A percentile compares a stretch with the other conserved stretches of the same genome.
Evolutionary conservation across 2,113 vertebrate species (phyloP).

Genomic region (Hoplias malabaricus): DNA sequence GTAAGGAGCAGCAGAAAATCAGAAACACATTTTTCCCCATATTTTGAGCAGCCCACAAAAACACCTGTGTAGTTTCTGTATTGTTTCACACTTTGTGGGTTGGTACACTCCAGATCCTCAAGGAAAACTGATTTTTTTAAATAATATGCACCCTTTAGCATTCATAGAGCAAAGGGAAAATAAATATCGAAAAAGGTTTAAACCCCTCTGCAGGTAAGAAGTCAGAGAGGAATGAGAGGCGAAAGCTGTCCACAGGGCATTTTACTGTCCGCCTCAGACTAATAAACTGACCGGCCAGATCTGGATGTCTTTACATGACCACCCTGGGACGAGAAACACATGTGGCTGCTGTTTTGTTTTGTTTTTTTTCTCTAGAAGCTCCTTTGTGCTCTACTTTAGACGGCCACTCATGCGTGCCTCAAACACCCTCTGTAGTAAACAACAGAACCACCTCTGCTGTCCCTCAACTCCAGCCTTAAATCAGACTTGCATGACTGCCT

Average conservation of each 20-base stretch:
- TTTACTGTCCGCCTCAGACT: conserved; percentile 62
- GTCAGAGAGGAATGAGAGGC: conserved; percentile 39
- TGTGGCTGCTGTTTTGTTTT: conserved; percentile 43
- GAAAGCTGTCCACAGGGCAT: conserved; percentile 31
- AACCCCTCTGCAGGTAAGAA: conserved; percentile 7
- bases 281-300: conserved; percentile 67
- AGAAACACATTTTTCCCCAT: no score
- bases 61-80: no score
- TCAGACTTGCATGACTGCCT: conserved; percentile 65
- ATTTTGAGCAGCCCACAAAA: no score
- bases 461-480: conserved; percentile 56
- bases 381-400: not conserved
- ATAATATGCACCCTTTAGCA: not conserved
- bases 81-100: no score
- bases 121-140: no score
- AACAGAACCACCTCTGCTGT: conserved; percentile 7
- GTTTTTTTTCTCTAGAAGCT: not conserved
- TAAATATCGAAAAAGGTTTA: not conserved
- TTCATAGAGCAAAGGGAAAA: not conserved
- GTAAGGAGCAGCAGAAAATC: no score
- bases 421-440: conserved; percentile 27
- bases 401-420: conserved; percentile 21
- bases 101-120: no score
- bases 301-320: conserved; percentile 55
- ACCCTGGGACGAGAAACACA: conserved; percentile 56